These are phyloP conservation scores for Hydractinia symbiolongicarpus DNA, from an alignment of 30 jellyfish, hydroid and myxozoan genomes.

Conservation along the genomic window DNA sequence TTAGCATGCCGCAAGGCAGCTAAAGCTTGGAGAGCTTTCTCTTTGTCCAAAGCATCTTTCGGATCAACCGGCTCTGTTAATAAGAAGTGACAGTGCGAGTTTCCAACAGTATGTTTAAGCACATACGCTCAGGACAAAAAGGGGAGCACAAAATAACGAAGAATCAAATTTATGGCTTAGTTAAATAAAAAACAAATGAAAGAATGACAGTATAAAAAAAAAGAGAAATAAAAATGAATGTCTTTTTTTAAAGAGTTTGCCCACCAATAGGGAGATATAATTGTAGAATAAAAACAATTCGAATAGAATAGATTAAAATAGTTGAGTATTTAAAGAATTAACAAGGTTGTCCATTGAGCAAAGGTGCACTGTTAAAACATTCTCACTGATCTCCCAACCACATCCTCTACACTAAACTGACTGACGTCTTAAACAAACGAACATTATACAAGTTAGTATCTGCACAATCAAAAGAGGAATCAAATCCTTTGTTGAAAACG, in stretches of 20 bases:
- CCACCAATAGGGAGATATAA: too few species aligned
- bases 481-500: too few species aligned
- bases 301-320: background rate
- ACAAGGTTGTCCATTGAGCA: slow-evolving; percentile 42
- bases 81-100: slow-evolving; percentile 28
- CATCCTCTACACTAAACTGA: background rate
- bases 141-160: background rate
- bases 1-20: slow-evolving; percentile 99
- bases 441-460: background rate
- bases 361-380: slow-evolving; percentile 84
- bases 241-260: too few species aligned
- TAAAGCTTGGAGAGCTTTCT: slow-evolving; percentile 95
- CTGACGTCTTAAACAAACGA: background rate
- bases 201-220: too few species aligned
- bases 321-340: background rate
- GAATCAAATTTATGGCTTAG: background rate
- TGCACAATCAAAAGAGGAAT: too few species aligned
- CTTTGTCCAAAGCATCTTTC: slow-evolving; percentile 93
- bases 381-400: slow-evolving; percentile 37
- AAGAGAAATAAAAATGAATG: too few species aligned
- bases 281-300: too few species aligned
- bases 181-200: background rate
- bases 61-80: slow-evolving; percentile 56
- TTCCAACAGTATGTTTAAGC: slow-evolving; percentile 57
- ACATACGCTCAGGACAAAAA: slow-evolving; percentile 89